Conservation (phyloP, 1,140 invertebrate species). For the Chironomus tepperi region DNA sequence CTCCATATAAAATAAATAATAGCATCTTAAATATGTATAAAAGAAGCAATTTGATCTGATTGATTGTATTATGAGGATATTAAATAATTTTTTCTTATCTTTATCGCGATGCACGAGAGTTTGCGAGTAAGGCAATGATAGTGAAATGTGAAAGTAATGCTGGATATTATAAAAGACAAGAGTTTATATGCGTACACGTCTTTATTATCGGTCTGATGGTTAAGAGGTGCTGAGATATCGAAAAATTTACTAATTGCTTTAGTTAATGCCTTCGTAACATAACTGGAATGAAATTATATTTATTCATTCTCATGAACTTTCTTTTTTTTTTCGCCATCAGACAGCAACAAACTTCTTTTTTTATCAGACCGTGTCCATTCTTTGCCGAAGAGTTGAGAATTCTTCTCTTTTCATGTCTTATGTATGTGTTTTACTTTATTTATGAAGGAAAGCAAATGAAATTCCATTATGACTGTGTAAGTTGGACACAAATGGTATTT, state of each 20-base stretch:
- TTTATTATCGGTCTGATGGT: neutral
- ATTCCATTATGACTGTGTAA: no score
- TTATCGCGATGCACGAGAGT: neutral
- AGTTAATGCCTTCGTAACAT: neutral
- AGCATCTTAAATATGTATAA: neutral
- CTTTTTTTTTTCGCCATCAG: neutral
- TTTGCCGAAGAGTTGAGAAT: neutral
- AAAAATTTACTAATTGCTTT: neutral
- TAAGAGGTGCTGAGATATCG: neutral
- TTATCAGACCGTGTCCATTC: neutral
- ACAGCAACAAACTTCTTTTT: neutral
- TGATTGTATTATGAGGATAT: neutral
- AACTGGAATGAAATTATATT: neutral
- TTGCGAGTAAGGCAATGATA: no score
- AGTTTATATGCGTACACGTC: neutral
- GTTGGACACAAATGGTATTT: no score
- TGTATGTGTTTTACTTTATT: no score
- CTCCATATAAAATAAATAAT: no score
- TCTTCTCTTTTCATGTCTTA: no score
- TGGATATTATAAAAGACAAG: no score
- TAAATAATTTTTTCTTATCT: constrained; percentile 11
- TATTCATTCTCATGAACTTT: neutral
- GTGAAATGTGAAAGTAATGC: neutral
- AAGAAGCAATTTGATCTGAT: constrained; percentile 5
- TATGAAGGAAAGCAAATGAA: no score